A percentile compares a stretch with the other conserved stretches of the same genome.
Conservation (phyloP, 2,113 vertebrate genomes). For the human region GRCh38 chr1:158580001-158580500, state of each 20-base stretch:
- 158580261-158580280: background rate
- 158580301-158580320: background rate
- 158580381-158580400: background rate
- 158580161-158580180: background rate
- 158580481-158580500: background rate
- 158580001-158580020: background rate
- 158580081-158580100: background rate
- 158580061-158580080: background rate
- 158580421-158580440: background rate
- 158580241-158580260: background rate
- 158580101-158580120: background rate
- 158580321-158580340: background rate
- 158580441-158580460: background rate
- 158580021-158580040: background rate
- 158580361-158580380: background rate
- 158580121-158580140: background rate
- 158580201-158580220: background rate
- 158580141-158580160: background rate
- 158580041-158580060: background rate
- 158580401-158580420: background rate
- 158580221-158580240: background rate
- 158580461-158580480: background rate
- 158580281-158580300: background rate
- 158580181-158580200: background rate
- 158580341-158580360: background rate